Evolutionary conservation across 2,113 vertebrate species (phyloP).

Genomic region (Mystacornis crossleyi): DNA sequence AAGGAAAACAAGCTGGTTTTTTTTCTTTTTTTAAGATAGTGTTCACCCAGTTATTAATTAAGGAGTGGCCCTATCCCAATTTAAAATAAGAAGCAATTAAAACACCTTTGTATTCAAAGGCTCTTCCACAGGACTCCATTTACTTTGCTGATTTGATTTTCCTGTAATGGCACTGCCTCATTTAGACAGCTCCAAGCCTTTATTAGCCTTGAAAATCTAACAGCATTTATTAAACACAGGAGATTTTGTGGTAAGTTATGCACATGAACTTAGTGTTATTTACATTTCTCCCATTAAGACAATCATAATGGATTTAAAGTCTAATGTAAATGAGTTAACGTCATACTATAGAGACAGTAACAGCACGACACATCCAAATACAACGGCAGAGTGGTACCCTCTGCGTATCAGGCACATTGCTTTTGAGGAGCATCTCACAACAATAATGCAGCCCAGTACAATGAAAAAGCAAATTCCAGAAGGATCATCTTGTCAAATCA

Average conservation of each 20-base stretch:
- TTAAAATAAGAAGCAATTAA: conserved; percentile 18
- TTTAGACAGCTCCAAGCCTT: not conserved
- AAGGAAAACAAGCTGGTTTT: not conserved
- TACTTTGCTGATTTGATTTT: not conserved
- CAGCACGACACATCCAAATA: not conserved
- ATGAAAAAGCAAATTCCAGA: not conserved
- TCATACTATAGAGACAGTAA: not conserved
- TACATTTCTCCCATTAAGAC: not conserved
- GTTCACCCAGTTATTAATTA: not conserved
- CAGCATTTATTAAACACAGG: not conserved
- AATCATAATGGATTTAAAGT: not conserved
- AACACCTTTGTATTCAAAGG: not conserved
- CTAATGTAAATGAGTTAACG: not conserved
- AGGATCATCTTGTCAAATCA: not conserved
- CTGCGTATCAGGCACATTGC: not conserved
- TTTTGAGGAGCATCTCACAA: not conserved
- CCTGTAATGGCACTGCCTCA: not conserved
- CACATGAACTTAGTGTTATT: not conserved
- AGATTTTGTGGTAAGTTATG: not conserved
- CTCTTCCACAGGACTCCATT: not conserved
- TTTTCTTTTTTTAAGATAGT: not conserved
- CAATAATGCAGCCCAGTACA: not conserved
- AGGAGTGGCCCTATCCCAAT: not conserved
- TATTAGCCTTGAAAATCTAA: not conserved
- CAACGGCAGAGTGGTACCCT: rapidly evolving